Evolutionary conservation across 2,797 vertebrate species (phyloP), one percentile per base, ranked within the genome.

Genomic region (Telmatherina bonti): DNA sequence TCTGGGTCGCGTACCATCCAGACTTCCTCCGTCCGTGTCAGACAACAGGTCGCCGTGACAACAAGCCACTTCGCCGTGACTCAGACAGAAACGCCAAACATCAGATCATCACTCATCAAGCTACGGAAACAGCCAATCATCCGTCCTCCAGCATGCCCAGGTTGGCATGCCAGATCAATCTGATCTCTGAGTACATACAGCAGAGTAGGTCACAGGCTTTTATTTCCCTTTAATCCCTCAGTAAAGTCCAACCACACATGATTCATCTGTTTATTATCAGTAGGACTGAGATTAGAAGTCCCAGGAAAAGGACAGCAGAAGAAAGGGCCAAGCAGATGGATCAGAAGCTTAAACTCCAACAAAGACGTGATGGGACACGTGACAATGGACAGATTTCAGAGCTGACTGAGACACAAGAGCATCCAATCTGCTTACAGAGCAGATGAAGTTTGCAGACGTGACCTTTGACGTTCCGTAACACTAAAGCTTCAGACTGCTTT

Each of bases 11-110:
- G 20, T 15, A n/a, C 24, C 7, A 9, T 7, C 8, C 33, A 33
- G 0, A 47, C 27, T 58, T 67, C 41, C 31, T 47, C 0, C 26
- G 2, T 64, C 24, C 5, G 24, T 11, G 72, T 76, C 78, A 13
- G 56, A 67, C 55, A 22, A 52, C 66, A 61, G 49, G 45, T 59
- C 55, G 20, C 5, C 5, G 0, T 0, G 0, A 13, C 63, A 31
- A 6, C 76, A 88, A 85, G 74, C 83, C 30, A 80, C 76, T 85
- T 78, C 82, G 18, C 70, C 60, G 54, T 57, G 31, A 41, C 70
- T 67, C 60, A 45, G 64, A 59, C 60, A 56, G 30, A 24, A 35
- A 35, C 33, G 10, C 33, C 33, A 35, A 9, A 10, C 33, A 35
- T 35, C 38, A 20, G 65, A 47, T 7, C 16, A 16, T 7, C 20